Evolutionary conservation across 2,888 invertebrate genomes (phyloP).

Genomic region (Linnaemya tessellans): DNA sequence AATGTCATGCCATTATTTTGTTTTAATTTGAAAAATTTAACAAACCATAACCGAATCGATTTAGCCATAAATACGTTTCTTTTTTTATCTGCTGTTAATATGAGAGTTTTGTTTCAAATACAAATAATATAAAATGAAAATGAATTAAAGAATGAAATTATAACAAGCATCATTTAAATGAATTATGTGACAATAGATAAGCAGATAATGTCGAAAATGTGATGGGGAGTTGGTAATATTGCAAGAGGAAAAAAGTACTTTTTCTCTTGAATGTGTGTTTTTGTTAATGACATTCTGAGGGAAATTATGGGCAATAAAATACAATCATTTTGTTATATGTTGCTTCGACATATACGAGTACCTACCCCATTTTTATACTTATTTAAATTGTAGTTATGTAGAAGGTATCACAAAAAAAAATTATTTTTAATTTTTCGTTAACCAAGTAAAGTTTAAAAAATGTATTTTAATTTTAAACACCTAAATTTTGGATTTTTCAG

Average conservation of each 20-base stretch:
- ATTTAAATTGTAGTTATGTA: too few relatives aligned
- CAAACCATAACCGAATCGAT: constrained; percentile 63
- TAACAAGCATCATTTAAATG: constrained; percentile 53
- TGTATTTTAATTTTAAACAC: too few relatives aligned
- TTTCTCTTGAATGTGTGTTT: not conserved
- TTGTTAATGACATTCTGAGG: not conserved
- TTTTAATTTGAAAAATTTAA: constrained; percentile 54
- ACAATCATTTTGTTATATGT: too few relatives aligned
- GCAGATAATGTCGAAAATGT: constrained; percentile 1
- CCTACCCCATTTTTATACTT: too few relatives aligned
- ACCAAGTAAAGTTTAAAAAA: too few relatives aligned
- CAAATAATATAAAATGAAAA: constrained; percentile 7
- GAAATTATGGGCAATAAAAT: too few relatives aligned
- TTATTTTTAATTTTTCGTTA: too few relatives aligned
- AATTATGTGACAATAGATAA: constrained; percentile 56
- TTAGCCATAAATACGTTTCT: constrained; percentile 34
- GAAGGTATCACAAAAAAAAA: too few relatives aligned
- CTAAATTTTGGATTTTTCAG: too few relatives aligned
- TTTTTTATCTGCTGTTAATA: constrained; percentile 8
- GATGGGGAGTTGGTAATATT: not conserved
- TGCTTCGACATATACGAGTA: too few relatives aligned
- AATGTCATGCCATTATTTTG: constrained; percentile 12
- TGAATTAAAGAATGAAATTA: constrained; percentile 31
- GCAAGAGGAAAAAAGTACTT: not conserved
- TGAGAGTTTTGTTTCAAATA: constrained; percentile 13